Base-by-base conservation (phyloP, 92 coral and sea anemone genomes). In the Zoanthus gigantus region DNA sequence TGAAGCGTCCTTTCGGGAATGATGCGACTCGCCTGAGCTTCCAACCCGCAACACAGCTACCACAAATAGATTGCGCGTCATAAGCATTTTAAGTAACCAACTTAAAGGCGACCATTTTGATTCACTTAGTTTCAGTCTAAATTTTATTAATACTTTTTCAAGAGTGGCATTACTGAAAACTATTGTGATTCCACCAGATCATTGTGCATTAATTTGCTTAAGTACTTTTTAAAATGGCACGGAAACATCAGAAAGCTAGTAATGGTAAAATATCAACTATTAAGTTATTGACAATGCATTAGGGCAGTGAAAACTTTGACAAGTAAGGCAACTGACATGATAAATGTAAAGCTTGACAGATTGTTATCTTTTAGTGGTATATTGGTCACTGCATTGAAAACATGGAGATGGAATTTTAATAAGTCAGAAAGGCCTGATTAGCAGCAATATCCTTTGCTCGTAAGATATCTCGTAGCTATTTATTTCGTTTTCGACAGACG, bases 1-100 rank as follows among this genome's bases (percentile, higher is more conserved):
- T 91, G 87, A 17, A 50, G 58, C 28, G 73, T 81, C 65, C 84
- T 81, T 79, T 81, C 74, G 85, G 65, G 60, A 66, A 81, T 81
- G 85, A 81, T 81, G 85, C 72, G 83, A 79, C 71, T 42, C 18
- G 18, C 31, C 18, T 79, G 53, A 45, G 58, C 72, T 34, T 79
- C 0, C 32, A 81, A 66, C 76, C 61, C 63, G 14, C 85, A 81
- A 45, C 44, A 66, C 60, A 81, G 65, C 11, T 73, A 28, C 85
- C 28, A 29, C 75, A 81, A 81, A 81, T 81, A 81, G 85, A 81
- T 23, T 30, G 61, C 76, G 60, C 85, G 85, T 67, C 85, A 81
- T 45, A 29, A 2, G 74, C 32, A 12, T 30, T 65, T 18, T 37
- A 17, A 18, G 16, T 9, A 2, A 50, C 66, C 16, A 13, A 46